Base-by-base conservation (phyloP, 2,113 vertebrate species). In the Albula goreensis region DNA sequence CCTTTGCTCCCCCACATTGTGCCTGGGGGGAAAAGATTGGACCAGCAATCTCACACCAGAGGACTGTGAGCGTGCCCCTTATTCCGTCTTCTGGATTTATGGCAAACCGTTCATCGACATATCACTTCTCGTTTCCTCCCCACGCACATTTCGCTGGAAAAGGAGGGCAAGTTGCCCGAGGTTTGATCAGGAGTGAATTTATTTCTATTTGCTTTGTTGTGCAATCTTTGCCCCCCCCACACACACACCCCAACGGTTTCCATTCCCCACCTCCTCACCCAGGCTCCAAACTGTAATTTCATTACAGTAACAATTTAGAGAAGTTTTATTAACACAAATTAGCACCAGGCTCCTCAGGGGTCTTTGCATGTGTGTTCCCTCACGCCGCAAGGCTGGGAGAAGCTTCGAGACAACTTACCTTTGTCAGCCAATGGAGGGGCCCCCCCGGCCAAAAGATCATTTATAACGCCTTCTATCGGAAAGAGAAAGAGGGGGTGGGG, bases 241-340 rank as follows among this genome's bases (percentile, higher is more conserved):
- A 15, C 11, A 11, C 56, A 10, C 56, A 60, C 3, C 3, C 8
- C 56, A 0, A 41, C 31, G 31, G 31, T 41, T 41, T 41, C 1
- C 31, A 41, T 41, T 3, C 81, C 91, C 88, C 88, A 80, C 56
- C 56, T 15, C 56, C 9, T 15, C 56, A 11, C 56, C 80, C 90
- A 87, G 87, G 78, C 89, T 86, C 89, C 87, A 87, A 77, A 86
- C 86, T 74, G 50, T 92, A 90, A 94, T 94, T 92, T 90, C 89
- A 93, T 94, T 94, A 92, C 81, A 93, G 91, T 93, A 95, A 94
- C 94, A 93, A 92, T 94, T 93, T 92, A 89, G 89, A 93, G 88
- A 91, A 88, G 90, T 94, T 93, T 93, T 94, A 95, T 94, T 89
- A 94, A 91, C 91, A 90, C 89, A 93, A 92, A 94, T 91, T 89